These are phyloP conservation scores for Anolis sagrei DNA, from an alignment of 2,113 vertebrate species.

Conservation along the genomic window DNA sequence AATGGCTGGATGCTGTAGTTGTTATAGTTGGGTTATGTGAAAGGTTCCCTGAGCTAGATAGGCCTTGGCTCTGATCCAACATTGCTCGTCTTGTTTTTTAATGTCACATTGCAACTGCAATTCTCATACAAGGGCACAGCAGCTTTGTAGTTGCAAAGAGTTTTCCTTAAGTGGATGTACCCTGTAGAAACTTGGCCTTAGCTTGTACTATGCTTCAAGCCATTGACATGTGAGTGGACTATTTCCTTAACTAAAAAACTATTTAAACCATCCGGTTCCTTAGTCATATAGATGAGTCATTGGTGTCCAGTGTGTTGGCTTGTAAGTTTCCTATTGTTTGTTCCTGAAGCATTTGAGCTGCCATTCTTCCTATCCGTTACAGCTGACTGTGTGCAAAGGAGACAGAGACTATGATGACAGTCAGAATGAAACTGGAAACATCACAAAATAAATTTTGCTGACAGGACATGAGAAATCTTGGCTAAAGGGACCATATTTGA, in stretches of 20 bases:
- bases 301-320: conserved; percentile 21
- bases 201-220: conserved; percentile 38
- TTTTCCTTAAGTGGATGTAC: not conserved
- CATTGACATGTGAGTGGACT: conserved; percentile 45
- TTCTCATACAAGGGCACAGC: not conserved
- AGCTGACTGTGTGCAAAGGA: not conserved
- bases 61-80: too few species aligned
- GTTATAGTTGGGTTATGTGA: too few species aligned
- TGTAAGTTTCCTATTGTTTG: conserved; percentile 36
- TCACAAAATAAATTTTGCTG: conserved; percentile 26
- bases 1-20: too few species aligned
- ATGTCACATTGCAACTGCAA: not conserved
- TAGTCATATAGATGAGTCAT: conserved; percentile 52
- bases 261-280: conserved; percentile 33
- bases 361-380: conserved; percentile 26
- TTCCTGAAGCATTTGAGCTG: conserved; percentile 37
- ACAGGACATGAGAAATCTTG: conserved; percentile 26
- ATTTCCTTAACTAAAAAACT: conserved; percentile 16
- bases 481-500: not conserved
- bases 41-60: too few species aligned
- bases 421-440: not conserved
- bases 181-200: not conserved
- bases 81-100: too few species aligned
- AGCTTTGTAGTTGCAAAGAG: not conserved
- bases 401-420: conserved; percentile 3